Base-by-base conservation (phyloP, 2,113 vertebrate species). In the Laterallus jamaicensis region DNA sequence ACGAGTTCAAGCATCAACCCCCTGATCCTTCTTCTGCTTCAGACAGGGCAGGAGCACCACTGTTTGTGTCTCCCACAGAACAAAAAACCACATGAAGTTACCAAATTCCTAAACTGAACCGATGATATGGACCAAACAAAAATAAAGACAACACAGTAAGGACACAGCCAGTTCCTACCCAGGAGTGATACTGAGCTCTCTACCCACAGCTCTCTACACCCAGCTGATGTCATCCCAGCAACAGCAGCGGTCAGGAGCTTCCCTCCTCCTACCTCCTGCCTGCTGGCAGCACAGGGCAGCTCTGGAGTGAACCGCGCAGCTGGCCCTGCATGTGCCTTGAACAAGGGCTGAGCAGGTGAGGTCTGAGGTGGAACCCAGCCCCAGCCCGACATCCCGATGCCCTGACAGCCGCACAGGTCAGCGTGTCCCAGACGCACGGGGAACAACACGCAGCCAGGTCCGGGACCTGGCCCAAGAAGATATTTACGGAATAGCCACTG, bases 311-410 rank as follows among this genome's bases (percentile, higher is more conserved):
- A 15, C 44, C 17, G 4, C 17, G 3, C 7, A 15, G 39, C 25
- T 52, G 28, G 47, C n/a, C 55, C 4, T 0, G 1, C 3, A 15
- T 2, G 1, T 6, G 25, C 47, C 44, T 47, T 2, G 17, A 15
- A 50, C 35, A 6, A 15, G 42, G 32, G 71, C 59, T 39, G 55
- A 64, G 24, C 16, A 54, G 73, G 44, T 1, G 7, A 58, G 40
- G 15, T 6, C 35, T 8, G 32, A 39, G 37, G 12, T 42, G 63
- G 55, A 88, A 14, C 37, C 69, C 37, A 14, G 2, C 16, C 9
- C 3, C 0, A 32, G 67, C 75, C 71, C 8, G 70, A 13, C 20
- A 42, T 13, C 66, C 62, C 44, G 66, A 4, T 39, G 85, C 31
- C 39, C 50, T 1, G 6, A 58, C 49, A 69, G 50, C 70, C 76